Base-by-base conservation (phyloP, 2,888 invertebrate genomes). In the Pilophorus perplexus region DNA sequence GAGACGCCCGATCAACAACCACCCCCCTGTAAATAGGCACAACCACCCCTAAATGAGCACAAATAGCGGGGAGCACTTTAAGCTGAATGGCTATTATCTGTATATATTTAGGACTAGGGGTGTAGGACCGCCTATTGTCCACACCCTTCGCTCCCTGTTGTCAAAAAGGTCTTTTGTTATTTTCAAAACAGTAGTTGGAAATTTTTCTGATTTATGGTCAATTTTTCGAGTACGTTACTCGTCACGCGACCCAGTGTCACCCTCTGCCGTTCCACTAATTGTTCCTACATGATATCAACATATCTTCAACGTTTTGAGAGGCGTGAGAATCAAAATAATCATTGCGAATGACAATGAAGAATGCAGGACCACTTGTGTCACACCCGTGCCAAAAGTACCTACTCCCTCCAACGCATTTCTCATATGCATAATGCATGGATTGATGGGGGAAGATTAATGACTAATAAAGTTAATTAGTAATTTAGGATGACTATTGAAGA, bases 191-290 rank as follows among this genome's bases (percentile, higher is more conserved):
- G 28, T 59, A 33, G 25, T 25, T 3, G 12, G 25, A 59, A 59
- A 33, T 5, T n/a, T 14, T 42, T 42, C 42, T 55, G 62, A 62
- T 62, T 62, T 62, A 62, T 62, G 62, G 62, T 48, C 62, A 62
- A 62, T 46, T 62, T 62, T 46, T 46, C 46, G 28, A 44, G 62
- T 59, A 44, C 59, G 59, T 55, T 55, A 55, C 55, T 37, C 25
- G 59, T 59, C 59, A 40, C 59, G 44, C 46, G 44, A 44, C 46
- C 20, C 42, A 33, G 42, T 23, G 18, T 46, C 46, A 20, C 20
- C 46, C 46, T n/a, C n/a, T n/a, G n/a, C n/a, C n/a, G n/a, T n/a
- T n/a, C n/a, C n/a, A n/a, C n/a, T 46, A 46, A 52, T 52, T 52
- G 52, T 18, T 16, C 27, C 52, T 14, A 52, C 52, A 52, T 52